These are phyloP conservation scores for Chrysolina haemoptera DNA, from an alignment of 2,888 invertebrate genomes.

Conservation along the genomic window DNA sequence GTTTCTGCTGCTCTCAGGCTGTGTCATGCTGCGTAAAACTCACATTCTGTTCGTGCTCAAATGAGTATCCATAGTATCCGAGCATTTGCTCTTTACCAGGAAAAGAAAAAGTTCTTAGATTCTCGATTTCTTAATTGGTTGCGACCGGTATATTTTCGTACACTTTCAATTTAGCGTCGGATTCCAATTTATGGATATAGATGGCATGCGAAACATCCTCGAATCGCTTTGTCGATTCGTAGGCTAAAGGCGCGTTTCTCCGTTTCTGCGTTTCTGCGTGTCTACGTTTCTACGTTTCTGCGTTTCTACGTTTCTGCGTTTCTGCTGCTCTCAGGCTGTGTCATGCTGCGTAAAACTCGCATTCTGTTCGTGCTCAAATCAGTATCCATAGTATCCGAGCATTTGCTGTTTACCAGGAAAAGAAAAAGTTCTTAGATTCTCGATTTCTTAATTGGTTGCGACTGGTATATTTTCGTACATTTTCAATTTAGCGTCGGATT, in stretches of 20 bases:
- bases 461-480: slow-evolving; percentile 55
- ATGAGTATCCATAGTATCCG: too few species aligned
- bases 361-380: too few species aligned
- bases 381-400: too few species aligned
- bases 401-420: slow-evolving; percentile 64
- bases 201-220: neutral
- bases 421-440: slow-evolving; percentile 46
- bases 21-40: too few species aligned
- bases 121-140: slow-evolving; percentile 58
- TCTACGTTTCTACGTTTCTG: too few species aligned
- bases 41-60: too few species aligned
- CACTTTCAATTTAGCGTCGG: slow-evolving; percentile 46
- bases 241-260: too few species aligned
- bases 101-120: slow-evolving; percentile 53
- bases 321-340: too few species aligned
- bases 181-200: neutral
- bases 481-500: slow-evolving; percentile 44
- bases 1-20: too few species aligned
- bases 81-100: slow-evolving; percentile 64
- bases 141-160: slow-evolving; percentile 56
- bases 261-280: too few species aligned
- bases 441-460: slow-evolving; percentile 60
- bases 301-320: too few species aligned
- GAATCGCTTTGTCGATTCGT: neutral
- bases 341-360: too few species aligned